phyloP scores from a whole-genome alignment of 2,797 vertebrate species.

The Geotrypetes seraphini region DNA sequence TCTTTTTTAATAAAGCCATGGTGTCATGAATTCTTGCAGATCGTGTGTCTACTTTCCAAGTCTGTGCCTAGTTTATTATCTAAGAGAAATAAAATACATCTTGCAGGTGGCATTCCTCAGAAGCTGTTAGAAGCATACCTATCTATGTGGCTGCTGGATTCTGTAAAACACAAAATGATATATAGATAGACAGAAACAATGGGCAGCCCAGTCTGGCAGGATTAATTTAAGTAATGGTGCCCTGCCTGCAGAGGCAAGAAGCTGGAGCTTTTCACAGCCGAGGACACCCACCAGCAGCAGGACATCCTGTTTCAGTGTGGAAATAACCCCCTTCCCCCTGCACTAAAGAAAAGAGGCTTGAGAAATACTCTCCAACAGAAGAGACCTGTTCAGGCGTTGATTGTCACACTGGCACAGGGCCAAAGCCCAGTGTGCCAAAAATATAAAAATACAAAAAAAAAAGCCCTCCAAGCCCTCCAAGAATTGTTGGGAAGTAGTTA shows the following conservation, averaged over 20 bases:
- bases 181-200: too few species aligned
- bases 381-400: conserved; percentile 62
- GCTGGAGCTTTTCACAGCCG: conserved; percentile 44
- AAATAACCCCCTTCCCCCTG: conserved; percentile 46
- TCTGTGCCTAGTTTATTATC: conserved; percentile 15
- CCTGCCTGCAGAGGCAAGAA: conserved; percentile 5
- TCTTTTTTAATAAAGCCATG: too few species aligned
- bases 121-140: conserved; percentile 32
- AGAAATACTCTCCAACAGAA: conserved; percentile 63
- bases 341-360: conserved; percentile 62
- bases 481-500: conserved; percentile 43
- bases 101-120: conserved; percentile 13
- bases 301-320: conserved; percentile 74
- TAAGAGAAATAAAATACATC: conserved; percentile 1
- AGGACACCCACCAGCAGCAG: conserved; percentile 58
- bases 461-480: conserved; percentile 31
- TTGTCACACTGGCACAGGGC: conserved; percentile 70
- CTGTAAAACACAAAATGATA: too few species aligned
- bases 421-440: conserved; percentile 37
- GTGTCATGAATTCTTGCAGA: too few species aligned
- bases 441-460: conserved; percentile 28
- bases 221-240: conserved; percentile 53
- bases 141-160: too few species aligned
- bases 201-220: conserved; percentile 33
- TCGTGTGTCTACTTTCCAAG: conserved; percentile 1